These are phyloP conservation scores for Drosophila equinoxialis DNA, from an alignment of 1,140 invertebrate genomes.

Conservation along the genomic window DNA sequence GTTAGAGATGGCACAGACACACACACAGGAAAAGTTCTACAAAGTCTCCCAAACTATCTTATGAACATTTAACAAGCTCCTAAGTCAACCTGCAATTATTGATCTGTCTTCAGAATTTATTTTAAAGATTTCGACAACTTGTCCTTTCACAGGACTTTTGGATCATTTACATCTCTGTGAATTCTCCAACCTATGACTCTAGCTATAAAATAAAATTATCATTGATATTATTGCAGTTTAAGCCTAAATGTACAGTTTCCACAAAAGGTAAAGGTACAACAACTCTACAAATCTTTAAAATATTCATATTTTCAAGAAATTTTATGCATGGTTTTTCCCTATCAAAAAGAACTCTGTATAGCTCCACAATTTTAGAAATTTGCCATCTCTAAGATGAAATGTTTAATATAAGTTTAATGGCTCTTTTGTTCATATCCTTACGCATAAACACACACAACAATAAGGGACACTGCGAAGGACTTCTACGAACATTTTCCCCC, in stretches of 20 bases:
- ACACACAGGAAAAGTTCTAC: background rate
- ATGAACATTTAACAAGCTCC: background rate
- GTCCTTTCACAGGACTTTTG: too few species aligned
- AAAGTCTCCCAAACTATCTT: background rate
- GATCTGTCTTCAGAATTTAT: background rate
- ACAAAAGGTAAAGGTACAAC: too few species aligned
- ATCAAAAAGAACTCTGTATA: too few species aligned
- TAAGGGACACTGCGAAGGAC: constrained; percentile 50
- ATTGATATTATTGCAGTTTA: too few species aligned
- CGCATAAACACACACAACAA: constrained; percentile 23
- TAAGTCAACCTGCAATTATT: background rate
- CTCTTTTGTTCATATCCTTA: constrained; percentile 30
- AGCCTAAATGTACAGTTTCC: too few species aligned
- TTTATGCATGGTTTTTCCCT: too few species aligned
- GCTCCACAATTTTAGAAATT: too few species aligned
- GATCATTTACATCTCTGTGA: too few species aligned
- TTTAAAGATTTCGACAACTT: too few species aligned
- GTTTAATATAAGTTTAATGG: constrained; percentile 73
- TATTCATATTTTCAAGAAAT: too few species aligned
- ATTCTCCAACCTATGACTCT: background rate
- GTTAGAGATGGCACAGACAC: constrained; percentile 22
- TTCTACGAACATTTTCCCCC: background rate
- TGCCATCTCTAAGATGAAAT: constrained; percentile 47
- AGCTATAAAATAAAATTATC: background rate
- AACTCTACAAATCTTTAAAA: too few species aligned